Evolutionary conservation across 2,113 vertebrate species (phyloP).

Genomic region (Gallinago jamesoni): DNA sequence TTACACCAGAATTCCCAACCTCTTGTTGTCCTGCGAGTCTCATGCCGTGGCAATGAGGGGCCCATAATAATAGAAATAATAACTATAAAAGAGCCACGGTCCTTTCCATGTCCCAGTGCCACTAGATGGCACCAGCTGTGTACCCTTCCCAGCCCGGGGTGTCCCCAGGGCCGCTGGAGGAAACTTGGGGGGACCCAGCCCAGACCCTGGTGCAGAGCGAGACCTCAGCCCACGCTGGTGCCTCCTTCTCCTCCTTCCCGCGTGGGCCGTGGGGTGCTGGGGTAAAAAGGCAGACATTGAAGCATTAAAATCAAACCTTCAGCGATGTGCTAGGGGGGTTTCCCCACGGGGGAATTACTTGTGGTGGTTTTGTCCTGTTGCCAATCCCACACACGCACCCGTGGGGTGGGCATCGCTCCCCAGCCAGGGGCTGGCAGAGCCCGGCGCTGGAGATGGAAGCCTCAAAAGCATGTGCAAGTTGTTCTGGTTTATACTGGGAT

Average conservation of each 20-base stretch:
- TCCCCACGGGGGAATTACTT: background rate
- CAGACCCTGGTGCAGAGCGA: background rate
- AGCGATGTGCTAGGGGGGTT: background rate
- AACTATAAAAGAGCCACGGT: background rate
- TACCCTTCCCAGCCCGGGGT: background rate
- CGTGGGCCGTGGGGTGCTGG: background rate
- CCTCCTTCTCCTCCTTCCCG: background rate
- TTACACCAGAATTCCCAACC: background rate
- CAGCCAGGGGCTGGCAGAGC: background rate
- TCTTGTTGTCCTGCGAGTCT: background rate
- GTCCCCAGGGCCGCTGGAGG: background rate
- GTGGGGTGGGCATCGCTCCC: background rate
- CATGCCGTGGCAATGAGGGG: background rate
- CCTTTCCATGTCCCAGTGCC: background rate
- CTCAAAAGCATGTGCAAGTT: background rate
- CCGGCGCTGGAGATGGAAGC: background rate
- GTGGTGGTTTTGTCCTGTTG: background rate
- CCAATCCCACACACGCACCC: rapidly evolving
- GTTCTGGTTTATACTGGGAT: background rate
- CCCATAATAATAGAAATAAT: background rate
- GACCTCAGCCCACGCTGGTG: rapidly evolving
- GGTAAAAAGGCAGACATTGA: background rate
- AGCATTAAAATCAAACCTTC: background rate
- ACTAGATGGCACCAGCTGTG: constrained; percentile 56
- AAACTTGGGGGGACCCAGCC: background rate